These are phyloP conservation scores for Drosophila truncata DNA, from an alignment of 1,140 invertebrate genomes.

Conservation along the genomic window DNA sequence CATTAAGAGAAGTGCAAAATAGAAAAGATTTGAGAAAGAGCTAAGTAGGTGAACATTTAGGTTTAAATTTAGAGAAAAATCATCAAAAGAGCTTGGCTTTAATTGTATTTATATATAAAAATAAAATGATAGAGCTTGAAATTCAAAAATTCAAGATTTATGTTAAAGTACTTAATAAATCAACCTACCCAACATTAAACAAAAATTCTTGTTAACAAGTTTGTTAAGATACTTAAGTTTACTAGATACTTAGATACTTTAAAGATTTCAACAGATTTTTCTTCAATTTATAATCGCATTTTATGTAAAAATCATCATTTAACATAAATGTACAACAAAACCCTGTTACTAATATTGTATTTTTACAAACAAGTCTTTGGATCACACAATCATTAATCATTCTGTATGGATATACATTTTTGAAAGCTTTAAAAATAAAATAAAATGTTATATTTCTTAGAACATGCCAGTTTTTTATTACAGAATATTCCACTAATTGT, in stretches of 20 bases:
- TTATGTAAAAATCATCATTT: background rate
- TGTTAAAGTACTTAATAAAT: background rate
- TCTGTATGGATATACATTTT: rapidly evolving
- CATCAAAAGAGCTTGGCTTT: background rate
- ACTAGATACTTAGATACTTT: background rate
- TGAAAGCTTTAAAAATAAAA: background rate
- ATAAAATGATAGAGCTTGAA: background rate
- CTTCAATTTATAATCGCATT: background rate
- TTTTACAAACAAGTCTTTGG: background rate
- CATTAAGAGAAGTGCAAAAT: no score
- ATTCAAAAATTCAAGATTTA: background rate
- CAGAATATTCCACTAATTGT: background rate
- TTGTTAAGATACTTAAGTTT: background rate
- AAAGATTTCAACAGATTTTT: background rate
- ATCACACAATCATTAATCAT: background rate
- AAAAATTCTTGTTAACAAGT: background rate
- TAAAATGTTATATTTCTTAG: background rate
- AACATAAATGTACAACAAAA: background rate
- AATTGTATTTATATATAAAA: background rate
- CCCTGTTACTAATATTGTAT: background rate
- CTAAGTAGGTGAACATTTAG: no score
- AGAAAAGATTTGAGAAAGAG: background rate
- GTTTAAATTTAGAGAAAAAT: background rate
- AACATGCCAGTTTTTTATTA: background rate
- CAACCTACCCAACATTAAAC: no score